Conservation (phyloP, 2,888 invertebrate species). For the Rugalucina vietnamica region DNA sequence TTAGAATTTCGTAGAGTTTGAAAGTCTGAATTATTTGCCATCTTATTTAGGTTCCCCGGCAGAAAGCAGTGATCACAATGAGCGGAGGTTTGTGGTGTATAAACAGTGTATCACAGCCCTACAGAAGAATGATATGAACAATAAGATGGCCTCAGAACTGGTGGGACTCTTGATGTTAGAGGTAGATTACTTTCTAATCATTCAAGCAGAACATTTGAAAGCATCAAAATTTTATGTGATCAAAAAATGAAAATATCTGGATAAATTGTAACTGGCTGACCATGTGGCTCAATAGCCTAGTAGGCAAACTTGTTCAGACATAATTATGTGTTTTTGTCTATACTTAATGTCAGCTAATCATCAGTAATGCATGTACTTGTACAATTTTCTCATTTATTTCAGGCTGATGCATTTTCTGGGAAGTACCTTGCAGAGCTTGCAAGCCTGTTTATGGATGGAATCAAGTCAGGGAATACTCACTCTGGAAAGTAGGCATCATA, state of each 20-base stretch:
- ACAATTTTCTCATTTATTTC: too few species aligned
- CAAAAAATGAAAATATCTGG: not conserved
- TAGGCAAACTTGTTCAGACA: too few species aligned
- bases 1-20: not conserved
- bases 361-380: too few species aligned
- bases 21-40: not conserved
- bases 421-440: conserved; percentile 75
- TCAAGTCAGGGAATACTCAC: conserved; percentile 74
- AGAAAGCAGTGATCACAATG: conserved; percentile 37
- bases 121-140: conserved; percentile 77
- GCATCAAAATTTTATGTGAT: too few species aligned
- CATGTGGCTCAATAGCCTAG: too few species aligned
- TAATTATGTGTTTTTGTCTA: too few species aligned
- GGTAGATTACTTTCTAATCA: too few species aligned
- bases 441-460: conserved; percentile 73
- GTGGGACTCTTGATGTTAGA: conserved; percentile 79
- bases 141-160: conserved; percentile 76
- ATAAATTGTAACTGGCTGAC: too few species aligned
- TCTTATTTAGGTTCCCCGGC: conserved; percentile 62
- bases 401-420: conserved; percentile 75
- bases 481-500: conserved; percentile 79
- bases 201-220: too few species aligned
- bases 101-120: conserved; percentile 75
- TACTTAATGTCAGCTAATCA: too few species aligned
- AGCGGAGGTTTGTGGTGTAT: conserved; percentile 69